Evolutionary conservation across 2,888 invertebrate genomes (phyloP).

Genomic region (Hydriomena furcata): DNA sequence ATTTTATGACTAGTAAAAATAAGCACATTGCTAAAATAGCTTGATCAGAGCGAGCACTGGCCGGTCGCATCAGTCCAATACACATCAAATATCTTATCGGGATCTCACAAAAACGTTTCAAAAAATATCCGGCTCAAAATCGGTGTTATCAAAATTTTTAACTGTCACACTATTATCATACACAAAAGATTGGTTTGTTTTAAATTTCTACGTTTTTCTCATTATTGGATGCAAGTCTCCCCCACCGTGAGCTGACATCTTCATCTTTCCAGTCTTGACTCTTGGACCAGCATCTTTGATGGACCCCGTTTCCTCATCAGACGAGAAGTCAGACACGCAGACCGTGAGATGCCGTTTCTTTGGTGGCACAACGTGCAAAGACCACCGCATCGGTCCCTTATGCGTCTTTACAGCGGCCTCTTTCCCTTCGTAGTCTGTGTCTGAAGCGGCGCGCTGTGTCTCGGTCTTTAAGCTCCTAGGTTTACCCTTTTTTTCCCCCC

Average conservation of each 20-base stretch:
- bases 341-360: slow-evolving; percentile 70
- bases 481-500: slow-evolving; percentile 80
- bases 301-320: slow-evolving; percentile 65
- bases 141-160: slow-evolving; percentile 44
- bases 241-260: slow-evolving; percentile 73
- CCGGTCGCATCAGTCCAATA: slow-evolving; percentile 57
- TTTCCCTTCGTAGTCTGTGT: slow-evolving; percentile 71
- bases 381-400: slow-evolving; percentile 68
- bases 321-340: slow-evolving; percentile 72
- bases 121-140: slow-evolving; percentile 60
- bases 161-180: too few species aligned
- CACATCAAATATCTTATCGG: slow-evolving; percentile 52
- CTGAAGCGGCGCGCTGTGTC: slow-evolving; percentile 67
- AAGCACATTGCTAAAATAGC: slow-evolving; percentile 66
- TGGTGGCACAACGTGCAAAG: slow-evolving; percentile 64
- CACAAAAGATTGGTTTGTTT: too few species aligned
- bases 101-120: slow-evolving; percentile 64
- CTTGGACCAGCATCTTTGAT: slow-evolving; percentile 66
- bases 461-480: slow-evolving; percentile 59
- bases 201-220: slow-evolving; percentile 73
- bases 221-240: slow-evolving; percentile 73
- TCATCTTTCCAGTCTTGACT: slow-evolving; percentile 62
- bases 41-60: slow-evolving; percentile 48
- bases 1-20: slow-evolving; percentile 80
- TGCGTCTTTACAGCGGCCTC: slow-evolving; percentile 54